phyloP scores from a whole-genome alignment of 92 coral and sea anemone species.

The Parazoanthus darwini region DNA sequence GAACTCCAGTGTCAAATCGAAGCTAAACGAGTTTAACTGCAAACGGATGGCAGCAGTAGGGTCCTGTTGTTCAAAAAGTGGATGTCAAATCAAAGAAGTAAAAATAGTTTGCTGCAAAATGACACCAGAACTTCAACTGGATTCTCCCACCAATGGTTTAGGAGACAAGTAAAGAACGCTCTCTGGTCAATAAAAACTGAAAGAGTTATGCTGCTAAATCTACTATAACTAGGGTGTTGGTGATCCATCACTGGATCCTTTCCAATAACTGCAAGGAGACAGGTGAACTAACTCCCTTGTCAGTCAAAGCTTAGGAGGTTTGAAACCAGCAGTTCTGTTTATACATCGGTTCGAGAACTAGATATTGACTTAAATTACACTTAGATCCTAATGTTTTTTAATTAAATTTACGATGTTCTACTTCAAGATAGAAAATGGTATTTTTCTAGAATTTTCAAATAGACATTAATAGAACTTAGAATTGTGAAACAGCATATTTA shows the following conservation, averaged over 20 bases:
- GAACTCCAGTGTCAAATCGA: neutral
- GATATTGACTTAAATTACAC: neutral
- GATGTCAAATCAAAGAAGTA: no score
- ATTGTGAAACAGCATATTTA: slow-evolving; percentile 9
- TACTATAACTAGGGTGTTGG: no score
- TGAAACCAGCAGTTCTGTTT: neutral
- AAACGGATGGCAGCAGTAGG: no score
- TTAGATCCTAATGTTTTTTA: neutral
- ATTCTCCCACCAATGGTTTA: no score
- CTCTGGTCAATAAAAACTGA: no score
- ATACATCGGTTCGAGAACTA: neutral
- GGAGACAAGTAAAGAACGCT: no score
- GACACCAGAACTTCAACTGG: neutral
- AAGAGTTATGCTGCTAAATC: neutral
- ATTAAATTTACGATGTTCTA: neutral
- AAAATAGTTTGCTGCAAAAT: neutral
- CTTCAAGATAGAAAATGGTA: slow-evolving; percentile 26
- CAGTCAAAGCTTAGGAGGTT: neutral
- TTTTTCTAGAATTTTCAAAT: slow-evolving; percentile 31
- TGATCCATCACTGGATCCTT: neutral
- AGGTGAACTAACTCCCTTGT: neutral
- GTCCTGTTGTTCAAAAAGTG: no score
- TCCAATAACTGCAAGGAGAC: neutral
- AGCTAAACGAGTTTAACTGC: neutral
- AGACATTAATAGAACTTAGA: neutral